Evolutionary conservation across 53 echinoderm and acorn worm species (phyloP), one percentile per base, ranked within the genome.

Genomic region (Echinarachnius parma): DNA sequence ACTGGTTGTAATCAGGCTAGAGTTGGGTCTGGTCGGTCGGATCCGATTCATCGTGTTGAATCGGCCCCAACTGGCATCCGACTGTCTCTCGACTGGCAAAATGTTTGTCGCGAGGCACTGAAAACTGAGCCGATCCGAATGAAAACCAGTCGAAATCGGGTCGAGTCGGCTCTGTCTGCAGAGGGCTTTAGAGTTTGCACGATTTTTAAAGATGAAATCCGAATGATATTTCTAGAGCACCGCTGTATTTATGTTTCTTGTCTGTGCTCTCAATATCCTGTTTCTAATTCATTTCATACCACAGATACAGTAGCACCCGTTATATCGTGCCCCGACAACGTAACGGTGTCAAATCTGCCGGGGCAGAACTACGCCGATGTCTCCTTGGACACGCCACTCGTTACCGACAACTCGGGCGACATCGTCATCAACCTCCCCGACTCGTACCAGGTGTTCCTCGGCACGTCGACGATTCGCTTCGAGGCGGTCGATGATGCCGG

Each of bases 361-460:
- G 78, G 60, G 16, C 15, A 48, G 61, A 66, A 52, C 53, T 83
- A 53, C 46, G 71, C 76, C 34, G 24, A 31, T 61, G 78, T 78
- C 36, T 31, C 48, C 54, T 69, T 77, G 53, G 78, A 62, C 8
- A 9, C 35, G 0, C 84, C 78, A n/a, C 49, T 62, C 28, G 78
- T 83, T 21, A 68, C 45, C 2, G 84, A 83, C 33, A 83, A 83
- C 46, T 69, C 61, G 25, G 77, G 62, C 3, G 32, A 61, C 21
- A 77, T 70, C 34, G 55, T 31, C 21, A 53, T 25, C 19, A 62
- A 69, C 30, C 29, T 72, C 34, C 57, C 74, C n/a, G 44, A 28
- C 13, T 77, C 84, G 8, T 69, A 70, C 60, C 52, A 30, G 2
- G 71, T 46, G 25, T 53, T 61, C 19, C 50, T 77, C 4, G 77